phyloP scores from a whole-genome alignment of 2,113 vertebrate genomes.

The Dipodomys merriami region DNA sequence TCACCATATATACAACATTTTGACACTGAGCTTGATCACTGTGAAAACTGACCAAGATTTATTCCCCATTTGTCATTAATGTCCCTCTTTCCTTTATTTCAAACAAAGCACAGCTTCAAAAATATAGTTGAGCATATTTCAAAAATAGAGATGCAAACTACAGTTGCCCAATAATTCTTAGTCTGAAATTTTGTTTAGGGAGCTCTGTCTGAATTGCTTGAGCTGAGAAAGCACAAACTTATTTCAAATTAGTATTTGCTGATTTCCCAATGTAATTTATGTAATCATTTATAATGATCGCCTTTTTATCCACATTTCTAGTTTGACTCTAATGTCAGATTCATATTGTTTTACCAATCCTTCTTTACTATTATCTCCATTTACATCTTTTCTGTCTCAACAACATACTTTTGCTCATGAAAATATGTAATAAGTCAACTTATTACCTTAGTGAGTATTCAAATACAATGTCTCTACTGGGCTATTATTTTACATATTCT shows the following conservation, averaged over 20 bases:
- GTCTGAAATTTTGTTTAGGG: constrained; percentile 65
- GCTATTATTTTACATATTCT: not conserved
- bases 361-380: constrained; percentile 14
- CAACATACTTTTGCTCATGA: not conserved
- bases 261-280: constrained; percentile 70
- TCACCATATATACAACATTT: not conserved
- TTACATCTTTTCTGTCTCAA: constrained; percentile 49
- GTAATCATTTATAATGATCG: constrained; percentile 63
- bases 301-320: constrained; percentile 55
- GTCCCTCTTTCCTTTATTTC: not conserved
- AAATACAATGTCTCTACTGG: not conserved
- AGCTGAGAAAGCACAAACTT: constrained; percentile 46
- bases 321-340: constrained; percentile 56
- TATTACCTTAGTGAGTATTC: not conserved
- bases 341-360: not conserved
- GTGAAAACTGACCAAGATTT: not conserved
- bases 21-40: not conserved
- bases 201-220: constrained; percentile 58
- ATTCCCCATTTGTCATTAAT: not conserved
- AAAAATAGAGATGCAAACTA: constrained; percentile 8
- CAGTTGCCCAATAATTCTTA: not conserved
- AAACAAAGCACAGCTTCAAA: not conserved
- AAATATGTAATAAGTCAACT: constrained; percentile 26
- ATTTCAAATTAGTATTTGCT: constrained; percentile 77
- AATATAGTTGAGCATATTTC: not conserved